Percentiles rank a stretch among this genome's conserved stretches.
phyloP scores from a whole-genome alignment of 30 jellyfish, hydroid and myxozoan species.

The Aurelia aurita region DNA sequence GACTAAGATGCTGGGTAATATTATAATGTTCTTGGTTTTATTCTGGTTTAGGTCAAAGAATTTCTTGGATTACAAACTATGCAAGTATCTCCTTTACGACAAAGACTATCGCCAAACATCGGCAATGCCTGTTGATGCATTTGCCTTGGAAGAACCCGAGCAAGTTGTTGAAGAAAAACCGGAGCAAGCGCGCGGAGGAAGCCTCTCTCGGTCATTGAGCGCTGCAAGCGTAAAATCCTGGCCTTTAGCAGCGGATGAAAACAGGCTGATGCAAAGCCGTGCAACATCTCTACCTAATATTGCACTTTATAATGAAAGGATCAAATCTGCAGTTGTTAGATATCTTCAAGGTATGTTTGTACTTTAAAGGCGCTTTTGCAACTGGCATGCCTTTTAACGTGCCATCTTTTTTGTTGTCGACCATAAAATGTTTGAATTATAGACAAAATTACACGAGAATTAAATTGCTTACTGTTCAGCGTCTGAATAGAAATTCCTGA shows the following conservation, averaged over 20 bases:
- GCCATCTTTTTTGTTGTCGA: no score
- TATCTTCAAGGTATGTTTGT: conserved; percentile 11
- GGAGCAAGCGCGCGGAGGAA: neutral
- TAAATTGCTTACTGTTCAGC: no score
- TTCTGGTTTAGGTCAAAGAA: conserved; percentile 45
- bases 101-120: conserved; percentile 39
- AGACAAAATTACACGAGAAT: no score
- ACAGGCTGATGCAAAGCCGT: conserved; percentile 37
- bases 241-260: conserved; percentile 56
- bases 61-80: conserved; percentile 61
- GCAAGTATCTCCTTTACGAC: conserved; percentile 49
- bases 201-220: conserved; percentile 6
- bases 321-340: conserved; percentile 13
- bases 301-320: conserved; percentile 7
- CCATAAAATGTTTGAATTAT: no score
- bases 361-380: no score
- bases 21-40: neutral
- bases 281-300: conserved; percentile 65
- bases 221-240: conserved; percentile 57
- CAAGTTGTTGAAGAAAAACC: conserved; percentile 3
- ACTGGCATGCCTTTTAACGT: no score
- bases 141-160: neutral
- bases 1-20: no score
- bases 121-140: conserved; percentile 37
- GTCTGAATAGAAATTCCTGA: no score